Percentiles rank a stretch among this genome's conserved stretches.
Evolutionary conservation across 2,797 vertebrate genomes (phyloP).

Genomic region (Mormyrops attenuatus): DNA sequence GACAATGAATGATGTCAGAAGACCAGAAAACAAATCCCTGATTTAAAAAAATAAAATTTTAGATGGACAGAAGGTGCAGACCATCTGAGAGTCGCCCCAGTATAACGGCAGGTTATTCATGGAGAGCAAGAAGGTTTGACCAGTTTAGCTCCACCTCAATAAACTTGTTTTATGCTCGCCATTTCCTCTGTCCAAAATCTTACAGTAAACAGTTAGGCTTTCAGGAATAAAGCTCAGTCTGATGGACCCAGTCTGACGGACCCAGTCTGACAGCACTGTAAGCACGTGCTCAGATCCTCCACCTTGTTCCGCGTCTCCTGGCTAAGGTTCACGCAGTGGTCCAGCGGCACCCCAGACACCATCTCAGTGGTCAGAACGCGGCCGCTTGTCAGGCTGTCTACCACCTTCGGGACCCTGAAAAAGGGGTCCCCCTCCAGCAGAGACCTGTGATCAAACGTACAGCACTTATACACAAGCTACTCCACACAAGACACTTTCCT

Average conservation of each 20-base stretch:
- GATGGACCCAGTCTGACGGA: no score
- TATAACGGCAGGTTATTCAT: background rate
- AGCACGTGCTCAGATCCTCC: background rate
- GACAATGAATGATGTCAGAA: background rate
- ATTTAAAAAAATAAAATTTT: background rate
- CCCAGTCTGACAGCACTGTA: background rate
- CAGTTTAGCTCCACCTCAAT: background rate
- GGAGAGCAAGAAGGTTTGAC: background rate
- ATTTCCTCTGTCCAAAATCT: background rate
- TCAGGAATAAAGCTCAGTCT: background rate
- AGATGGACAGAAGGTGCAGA: background rate
- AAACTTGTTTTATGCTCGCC: background rate
- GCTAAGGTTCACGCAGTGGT: constrained; percentile 68
- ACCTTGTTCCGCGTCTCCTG: constrained; percentile 77
- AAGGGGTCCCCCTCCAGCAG: constrained; percentile 64
- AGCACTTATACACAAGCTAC: background rate
- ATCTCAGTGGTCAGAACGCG: constrained; percentile 78
- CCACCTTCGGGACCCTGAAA: constrained; percentile 73
- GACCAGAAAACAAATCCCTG: background rate
- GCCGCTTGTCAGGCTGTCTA: constrained; percentile 63
- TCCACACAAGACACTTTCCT: background rate
- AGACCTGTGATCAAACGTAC: constrained; percentile 49
- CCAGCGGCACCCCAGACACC: constrained; percentile 74
- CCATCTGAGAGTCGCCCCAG: background rate
- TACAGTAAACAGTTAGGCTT: background rate